phyloP scores from a whole-genome alignment of 2,113 vertebrate species.

The Hemiscyllium ocellatum region DNA sequence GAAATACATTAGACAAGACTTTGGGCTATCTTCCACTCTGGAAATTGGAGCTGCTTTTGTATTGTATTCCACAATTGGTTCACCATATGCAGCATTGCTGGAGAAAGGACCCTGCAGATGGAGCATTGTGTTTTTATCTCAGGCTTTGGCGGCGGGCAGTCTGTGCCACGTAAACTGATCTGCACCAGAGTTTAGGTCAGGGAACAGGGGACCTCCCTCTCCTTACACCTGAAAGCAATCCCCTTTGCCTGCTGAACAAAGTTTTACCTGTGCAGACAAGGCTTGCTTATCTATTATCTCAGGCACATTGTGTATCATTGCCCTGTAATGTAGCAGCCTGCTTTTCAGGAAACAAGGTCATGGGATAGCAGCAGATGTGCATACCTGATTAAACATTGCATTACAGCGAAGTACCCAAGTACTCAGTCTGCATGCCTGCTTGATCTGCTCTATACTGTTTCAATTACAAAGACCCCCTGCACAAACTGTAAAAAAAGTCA shows the following conservation, averaged over 20 bases:
- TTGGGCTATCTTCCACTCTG: constrained; percentile 3
- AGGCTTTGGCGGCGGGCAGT: constrained; percentile 35
- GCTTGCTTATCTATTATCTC: constrained; percentile 31
- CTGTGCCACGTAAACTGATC: constrained; percentile 33
- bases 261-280: constrained; percentile 32
- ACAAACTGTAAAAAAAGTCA: neutral
- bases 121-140: constrained; percentile 35
- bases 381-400: neutral
- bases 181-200: constrained; percentile 19
- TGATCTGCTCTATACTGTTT: neutral
- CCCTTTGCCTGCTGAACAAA: constrained; percentile 32
- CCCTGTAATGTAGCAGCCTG: neutral
- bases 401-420: neutral
- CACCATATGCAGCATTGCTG: constrained; percentile 31
- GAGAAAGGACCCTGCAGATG: constrained; percentile 32
- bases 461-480: neutral
- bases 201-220: constrained; percentile 34
- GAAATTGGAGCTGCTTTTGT: constrained; percentile 5
- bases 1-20: constrained; percentile 3
- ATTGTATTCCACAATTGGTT: constrained; percentile 36
- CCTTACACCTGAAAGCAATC: constrained; percentile 36
- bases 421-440: neutral
- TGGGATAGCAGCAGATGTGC: neutral
- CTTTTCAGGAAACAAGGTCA: constrained; percentile 7
- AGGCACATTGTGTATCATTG: constrained; percentile 35